Base-by-base conservation (phyloP, 2,888 invertebrate genomes). In the Drosophila subquinaria region DNA sequence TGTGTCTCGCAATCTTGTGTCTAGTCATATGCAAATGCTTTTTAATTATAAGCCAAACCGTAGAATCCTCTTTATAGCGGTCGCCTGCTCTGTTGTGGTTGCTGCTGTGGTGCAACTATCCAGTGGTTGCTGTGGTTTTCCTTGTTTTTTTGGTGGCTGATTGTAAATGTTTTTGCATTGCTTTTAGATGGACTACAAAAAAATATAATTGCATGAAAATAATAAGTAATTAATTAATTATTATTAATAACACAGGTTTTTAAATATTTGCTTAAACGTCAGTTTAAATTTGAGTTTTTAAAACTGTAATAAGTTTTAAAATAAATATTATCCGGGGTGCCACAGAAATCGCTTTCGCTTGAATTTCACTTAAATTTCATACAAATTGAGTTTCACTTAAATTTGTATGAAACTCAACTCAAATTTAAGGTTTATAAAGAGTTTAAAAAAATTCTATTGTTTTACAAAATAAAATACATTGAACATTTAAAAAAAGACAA, bases 21-120 rank as follows among this genome's bases (percentile, higher is more conserved):
- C 47, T 45, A 68, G 48, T 42, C 50, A 38, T 20, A 57, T 56
- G 68, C 63, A 69, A 69, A 64, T 42, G 61, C 48, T 67, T 68
- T 78, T 79, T 80, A 75, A 71, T 78, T 71, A 76, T 43, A 47
- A 36, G 42, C 50, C 63, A 38, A 50, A 47, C 36, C 36, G 23
- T 8, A 27, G 59, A 50, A 47, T 40, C 23, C 55, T 52, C 59
- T 64, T 51, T 51, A 62, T 38, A 48, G 55, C n/a, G 45, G 23
- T 45, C 13, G 6, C 23, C 23, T 45, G 45, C 13, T 23, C 45
- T 45, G 45, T 45, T 45, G 45, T 45, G 45, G 45, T 23, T 45
- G 11, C 30, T 17, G 38, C 50, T 52, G 20, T 27, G 40, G 20
- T 27, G 61, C 55, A 38, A 35, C 45, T 23, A 1, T 23, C 13